These are phyloP conservation scores for Drosophila hydei DNA, from an alignment of 1,140 invertebrate species.

Conservation along the genomic window DNA sequence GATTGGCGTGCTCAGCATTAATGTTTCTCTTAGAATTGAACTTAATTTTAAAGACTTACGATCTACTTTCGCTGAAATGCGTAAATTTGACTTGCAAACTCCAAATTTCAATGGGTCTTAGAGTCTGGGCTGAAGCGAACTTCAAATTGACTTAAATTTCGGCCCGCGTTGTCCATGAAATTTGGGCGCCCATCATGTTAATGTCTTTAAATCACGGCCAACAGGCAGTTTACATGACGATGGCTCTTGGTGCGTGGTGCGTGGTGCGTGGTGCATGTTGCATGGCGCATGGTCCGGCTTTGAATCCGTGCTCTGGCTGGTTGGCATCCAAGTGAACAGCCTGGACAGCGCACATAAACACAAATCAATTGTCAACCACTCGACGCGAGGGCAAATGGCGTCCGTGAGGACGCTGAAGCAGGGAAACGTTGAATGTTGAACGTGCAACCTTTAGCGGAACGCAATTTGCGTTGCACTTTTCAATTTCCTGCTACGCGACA, in stretches of 20 bases:
- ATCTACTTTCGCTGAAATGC: no score
- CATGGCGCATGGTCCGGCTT: background rate
- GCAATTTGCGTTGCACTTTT: conserved; percentile 80
- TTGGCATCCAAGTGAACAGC: conserved; percentile 32
- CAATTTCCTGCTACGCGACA: conserved; percentile 63
- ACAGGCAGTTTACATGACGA: conserved; percentile 68
- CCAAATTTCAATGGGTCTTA: background rate
- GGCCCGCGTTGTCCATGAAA: conserved; percentile 31
- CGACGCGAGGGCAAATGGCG: conserved; percentile 48
- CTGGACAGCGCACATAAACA: conserved; percentile 70
- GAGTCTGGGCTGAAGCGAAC: background rate
- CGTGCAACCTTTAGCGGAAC: conserved; percentile 56
- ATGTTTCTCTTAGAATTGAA: no score
- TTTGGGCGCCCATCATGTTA: conserved; percentile 45
- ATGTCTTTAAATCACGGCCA: conserved; percentile 77
- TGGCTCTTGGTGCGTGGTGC: background rate
- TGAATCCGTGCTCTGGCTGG: conserved; percentile 8
- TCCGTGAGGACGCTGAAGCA: conserved; percentile 33
- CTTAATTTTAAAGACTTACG: no score
- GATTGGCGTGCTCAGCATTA: no score
- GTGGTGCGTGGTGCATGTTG: background rate
- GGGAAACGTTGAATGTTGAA: conserved; percentile 8
- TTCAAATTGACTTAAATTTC: conserved; percentile 35
- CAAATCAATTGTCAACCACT: conserved; percentile 81
- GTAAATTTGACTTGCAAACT: background rate